A percentile compares a stretch with the other conserved stretches of the same genome.
These are phyloP conservation scores for Cherax quadricarinatus DNA, from an alignment of 1,140 invertebrate species.

Conservation along the genomic window DNA sequence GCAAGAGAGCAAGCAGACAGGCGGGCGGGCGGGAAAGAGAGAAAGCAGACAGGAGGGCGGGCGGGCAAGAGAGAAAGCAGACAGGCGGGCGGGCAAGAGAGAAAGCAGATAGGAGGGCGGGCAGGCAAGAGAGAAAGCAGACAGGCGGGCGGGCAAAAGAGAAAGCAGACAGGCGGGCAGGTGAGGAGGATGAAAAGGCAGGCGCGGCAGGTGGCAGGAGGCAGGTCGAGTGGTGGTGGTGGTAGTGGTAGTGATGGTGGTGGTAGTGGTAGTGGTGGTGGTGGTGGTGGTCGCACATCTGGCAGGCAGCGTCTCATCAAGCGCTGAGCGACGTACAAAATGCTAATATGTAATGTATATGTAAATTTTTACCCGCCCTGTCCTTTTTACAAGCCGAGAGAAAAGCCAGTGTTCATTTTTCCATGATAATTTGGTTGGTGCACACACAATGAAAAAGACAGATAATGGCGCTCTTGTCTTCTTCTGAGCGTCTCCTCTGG, in stretches of 20 bases:
- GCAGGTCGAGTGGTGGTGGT: background rate
- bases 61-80: too few relatives aligned
- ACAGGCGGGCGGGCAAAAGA: background rate
- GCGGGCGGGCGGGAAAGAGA: too few relatives aligned
- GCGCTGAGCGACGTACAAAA: slow-evolving; percentile 61
- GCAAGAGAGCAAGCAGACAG: too few relatives aligned
- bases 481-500: background rate
- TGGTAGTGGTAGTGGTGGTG: background rate
- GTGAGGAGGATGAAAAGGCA: background rate
- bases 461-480: slow-evolving; percentile 64
- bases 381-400: slow-evolving; percentile 63
- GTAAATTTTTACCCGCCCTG: slow-evolving; percentile 67
- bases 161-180: background rate
- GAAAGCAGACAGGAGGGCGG: too few relatives aligned
- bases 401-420: slow-evolving; percentile 72
- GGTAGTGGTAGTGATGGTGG: background rate
- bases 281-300: background rate
- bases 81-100: background rate
- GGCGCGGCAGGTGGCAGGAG: background rate
- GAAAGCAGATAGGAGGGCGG: background rate
- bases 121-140: background rate
- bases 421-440: slow-evolving; percentile 69
- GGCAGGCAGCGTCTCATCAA: slow-evolving; percentile 62
- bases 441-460: slow-evolving; percentile 65
- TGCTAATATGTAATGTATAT: slow-evolving; percentile 72